phyloP scores from a whole-genome alignment of 2,888 invertebrate species.

The Koerneria pararmatus region DNA sequence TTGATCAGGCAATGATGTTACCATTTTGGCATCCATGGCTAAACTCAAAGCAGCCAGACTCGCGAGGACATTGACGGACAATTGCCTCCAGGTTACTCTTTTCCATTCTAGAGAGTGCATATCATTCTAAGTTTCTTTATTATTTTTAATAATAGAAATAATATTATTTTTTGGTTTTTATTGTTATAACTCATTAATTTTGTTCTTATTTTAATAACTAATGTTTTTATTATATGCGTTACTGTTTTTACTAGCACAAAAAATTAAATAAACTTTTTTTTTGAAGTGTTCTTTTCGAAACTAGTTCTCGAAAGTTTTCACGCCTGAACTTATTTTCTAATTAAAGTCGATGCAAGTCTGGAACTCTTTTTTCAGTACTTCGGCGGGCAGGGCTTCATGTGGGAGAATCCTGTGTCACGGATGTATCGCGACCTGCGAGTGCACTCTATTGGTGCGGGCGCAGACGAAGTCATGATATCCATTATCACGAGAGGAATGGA shows the following conservation, averaged over 20 bases:
- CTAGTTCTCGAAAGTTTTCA: not conserved
- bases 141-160: no score
- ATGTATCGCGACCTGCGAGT: constrained; percentile 64
- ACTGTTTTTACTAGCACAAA: no score
- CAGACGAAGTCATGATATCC: constrained; percentile 67
- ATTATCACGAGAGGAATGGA: constrained; percentile 65
- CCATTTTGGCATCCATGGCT: constrained; percentile 66
- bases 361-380: constrained; percentile 62
- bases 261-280: no score
- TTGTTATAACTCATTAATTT: no score
- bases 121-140: no score
- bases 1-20: constrained; percentile 63
- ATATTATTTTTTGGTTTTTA: no score
- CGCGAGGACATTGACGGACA: constrained; percentile 63
- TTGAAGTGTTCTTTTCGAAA: no score
- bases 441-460: constrained; percentile 66
- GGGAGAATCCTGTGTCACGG: constrained; percentile 62
- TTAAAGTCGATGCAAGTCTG: constrained; percentile 1
- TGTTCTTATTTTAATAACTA: no score
- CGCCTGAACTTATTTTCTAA: not conserved
- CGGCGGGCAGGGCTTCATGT: constrained; percentile 67
- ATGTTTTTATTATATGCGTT: no score
- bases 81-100: constrained; percentile 61
- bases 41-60: constrained; percentile 66
- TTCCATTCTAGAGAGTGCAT: not conserved